phyloP scores from a whole-genome alignment of 2,888 invertebrate species.

The Lochmaea capreae region DNA sequence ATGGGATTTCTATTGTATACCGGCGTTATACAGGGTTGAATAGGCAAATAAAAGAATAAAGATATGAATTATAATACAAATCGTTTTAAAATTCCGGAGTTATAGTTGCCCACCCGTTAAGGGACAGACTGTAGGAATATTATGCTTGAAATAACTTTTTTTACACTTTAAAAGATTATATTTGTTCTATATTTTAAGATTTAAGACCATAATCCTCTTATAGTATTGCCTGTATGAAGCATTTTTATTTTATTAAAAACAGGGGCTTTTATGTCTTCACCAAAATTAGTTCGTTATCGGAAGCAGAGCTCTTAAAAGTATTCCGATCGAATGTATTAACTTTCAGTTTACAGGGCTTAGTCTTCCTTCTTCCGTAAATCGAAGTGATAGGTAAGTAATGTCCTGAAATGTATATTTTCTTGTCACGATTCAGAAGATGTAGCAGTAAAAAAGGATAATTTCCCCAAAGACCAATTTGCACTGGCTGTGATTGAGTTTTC shows the following conservation, averaged over 20 bases:
- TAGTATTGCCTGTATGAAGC: too few relatives aligned
- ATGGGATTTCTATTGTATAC: too few relatives aligned
- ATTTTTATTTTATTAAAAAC: neutral
- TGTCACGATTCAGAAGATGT: slow-evolving; percentile 12
- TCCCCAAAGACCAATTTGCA: slow-evolving; percentile 10
- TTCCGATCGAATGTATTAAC: slow-evolving; percentile 11
- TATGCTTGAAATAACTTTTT: too few relatives aligned
- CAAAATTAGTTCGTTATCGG: neutral
- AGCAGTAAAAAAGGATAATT: slow-evolving; percentile 4
- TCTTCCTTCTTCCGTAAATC: slow-evolving; percentile 5
- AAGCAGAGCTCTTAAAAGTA: neutral
- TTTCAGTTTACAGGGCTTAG: slow-evolving; percentile 1
- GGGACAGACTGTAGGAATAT: too few relatives aligned
- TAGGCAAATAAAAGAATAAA: too few relatives aligned
- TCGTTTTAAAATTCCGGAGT: too few relatives aligned
- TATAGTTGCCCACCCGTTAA: too few relatives aligned
- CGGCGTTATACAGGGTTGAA: too few relatives aligned
- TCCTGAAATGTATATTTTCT: slow-evolving; percentile 10
- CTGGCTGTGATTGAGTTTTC: slow-evolving; percentile 7
- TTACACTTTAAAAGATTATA: too few relatives aligned
- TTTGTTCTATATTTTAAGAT: too few relatives aligned
- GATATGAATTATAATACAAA: too few relatives aligned
- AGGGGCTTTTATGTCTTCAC: neutral
- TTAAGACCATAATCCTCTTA: too few relatives aligned
- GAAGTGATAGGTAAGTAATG: slow-evolving; percentile 13